phyloP scores from a whole-genome alignment of 1,140 invertebrate species.

The Mercenaria mercenaria region DNA sequence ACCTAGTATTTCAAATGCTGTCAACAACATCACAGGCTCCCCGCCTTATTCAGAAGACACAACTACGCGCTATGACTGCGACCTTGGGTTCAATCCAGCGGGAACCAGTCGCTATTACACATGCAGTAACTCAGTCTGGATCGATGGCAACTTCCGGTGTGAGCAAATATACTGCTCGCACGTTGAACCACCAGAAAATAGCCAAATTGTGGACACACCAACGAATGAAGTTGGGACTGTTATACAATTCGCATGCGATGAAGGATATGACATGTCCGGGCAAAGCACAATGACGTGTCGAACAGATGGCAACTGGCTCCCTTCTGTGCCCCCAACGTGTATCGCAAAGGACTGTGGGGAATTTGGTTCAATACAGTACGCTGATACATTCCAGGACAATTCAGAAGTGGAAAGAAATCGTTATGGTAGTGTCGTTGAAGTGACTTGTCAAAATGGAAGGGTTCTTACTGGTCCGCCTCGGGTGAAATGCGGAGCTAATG shows the following conservation, averaged over 20 bases:
- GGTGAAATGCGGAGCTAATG: conserved; percentile 10
- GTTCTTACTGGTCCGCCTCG: not conserved
- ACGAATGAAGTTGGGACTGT: not conserved
- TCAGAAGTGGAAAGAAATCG: not conserved
- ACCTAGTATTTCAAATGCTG: not conserved
- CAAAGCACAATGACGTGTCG: not conserved
- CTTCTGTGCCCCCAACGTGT: not conserved
- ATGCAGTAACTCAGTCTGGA: not conserved
- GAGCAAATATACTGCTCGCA: not conserved
- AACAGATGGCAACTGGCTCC: not conserved
- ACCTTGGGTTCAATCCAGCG: not conserved
- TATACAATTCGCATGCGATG: conserved; percentile 8
- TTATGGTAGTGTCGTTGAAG: conserved; percentile 14
- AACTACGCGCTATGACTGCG: not conserved
- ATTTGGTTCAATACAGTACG: conserved; percentile 7
- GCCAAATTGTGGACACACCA: not conserved
- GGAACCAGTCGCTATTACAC: not conserved
- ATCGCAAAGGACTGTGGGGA: conserved; percentile 5
- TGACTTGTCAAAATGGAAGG: not conserved
- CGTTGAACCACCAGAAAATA: conserved; percentile 1
- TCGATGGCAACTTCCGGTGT: too few relatives aligned
- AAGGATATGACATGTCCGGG: conserved; percentile 10
- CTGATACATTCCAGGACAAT: not conserved
- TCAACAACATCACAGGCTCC: not conserved
- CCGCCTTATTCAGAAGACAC: not conserved